Base-by-base conservation (phyloP, 2,888 invertebrate genomes). In the Folsomia candida region DNA sequence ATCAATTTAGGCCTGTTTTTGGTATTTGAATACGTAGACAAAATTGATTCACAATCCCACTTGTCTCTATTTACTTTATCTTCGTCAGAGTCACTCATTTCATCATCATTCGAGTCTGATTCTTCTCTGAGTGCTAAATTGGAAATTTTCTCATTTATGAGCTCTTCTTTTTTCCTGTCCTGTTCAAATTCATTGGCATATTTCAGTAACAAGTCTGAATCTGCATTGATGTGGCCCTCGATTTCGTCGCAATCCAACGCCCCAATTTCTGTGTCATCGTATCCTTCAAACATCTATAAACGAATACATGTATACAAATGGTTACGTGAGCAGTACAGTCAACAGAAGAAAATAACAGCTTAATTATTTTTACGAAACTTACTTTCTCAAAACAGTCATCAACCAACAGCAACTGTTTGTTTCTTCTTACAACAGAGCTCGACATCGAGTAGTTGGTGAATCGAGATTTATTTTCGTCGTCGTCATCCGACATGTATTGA, bases 401-500 rank as follows among this genome's bases (percentile, higher is more conserved):
- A 0, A 97, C 84, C 20, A 93, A 82, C 0, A 89, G 86, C 0
- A 97, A 85, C 9, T 93, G 91, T 67, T 93, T 88, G 83, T 93
- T 95, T 67, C 97, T 87, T 20, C 88, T 85, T 26, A 97, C 91
- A 1, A 95, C 91, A 78, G 94, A 95, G 28, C 95, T 95, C 0
- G 91, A 90, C 90, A 97, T 91, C 0, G 96, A 96, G 83, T 96
- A 97, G 80, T 92, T 91, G 0, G 97, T 95, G 84, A 96, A 96
- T 9, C 91, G 86, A 0, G 95, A 92, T 82, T 90, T 92, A 0
- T 91, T 91, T 82, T 95, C 94, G 79, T 91, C 91, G 59, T 89
- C 87, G 69, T 70, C 69, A 59, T 89, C 87, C 69, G 71, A 70
- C 28, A 69, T 71, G 28, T 63, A 81, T 69, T 83, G 85, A 68